These are phyloP conservation scores for Nannoperca australis DNA, from an alignment of 2,797 vertebrate genomes.

Conservation along the genomic window DNA sequence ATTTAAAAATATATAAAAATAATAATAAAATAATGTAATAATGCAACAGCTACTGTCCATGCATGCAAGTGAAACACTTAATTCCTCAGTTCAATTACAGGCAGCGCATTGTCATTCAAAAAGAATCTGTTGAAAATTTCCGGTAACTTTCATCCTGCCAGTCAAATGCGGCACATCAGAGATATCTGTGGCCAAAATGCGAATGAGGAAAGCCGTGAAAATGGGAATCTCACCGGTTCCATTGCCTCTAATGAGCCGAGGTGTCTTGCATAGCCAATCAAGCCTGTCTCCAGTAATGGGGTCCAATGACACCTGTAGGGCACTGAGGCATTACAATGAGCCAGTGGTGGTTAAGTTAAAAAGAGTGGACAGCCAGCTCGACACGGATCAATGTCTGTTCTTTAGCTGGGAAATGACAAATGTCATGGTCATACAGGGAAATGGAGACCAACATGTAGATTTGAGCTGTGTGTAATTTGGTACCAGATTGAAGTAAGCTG, in stretches of 20 bases:
- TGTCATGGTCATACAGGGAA: conserved; percentile 21
- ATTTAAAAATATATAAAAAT: no score
- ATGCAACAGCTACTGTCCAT: not conserved
- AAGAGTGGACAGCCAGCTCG: conserved; percentile 48
- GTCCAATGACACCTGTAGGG: conserved; percentile 72
- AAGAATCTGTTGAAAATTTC: not conserved
- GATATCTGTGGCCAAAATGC: conserved; percentile 34
- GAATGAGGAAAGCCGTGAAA: conserved; percentile 48
- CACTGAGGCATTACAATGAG: conserved; percentile 38
- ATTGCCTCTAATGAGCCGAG: conserved; percentile 53
- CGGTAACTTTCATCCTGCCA: conserved; percentile 30
- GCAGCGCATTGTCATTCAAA: conserved; percentile 2
- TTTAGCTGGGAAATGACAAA: conserved; percentile 46
- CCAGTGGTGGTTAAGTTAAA: conserved; percentile 33
- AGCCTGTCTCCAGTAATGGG: conserved; percentile 47
- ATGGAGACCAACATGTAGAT: conserved; percentile 27
- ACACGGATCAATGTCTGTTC: conserved; percentile 55
- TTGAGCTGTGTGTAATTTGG: conserved; percentile 13
- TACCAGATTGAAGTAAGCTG: not conserved
- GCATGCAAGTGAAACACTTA: not conserved
- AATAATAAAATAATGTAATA: no score
- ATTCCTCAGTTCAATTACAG: not conserved
- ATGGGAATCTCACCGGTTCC: conserved; percentile 53
- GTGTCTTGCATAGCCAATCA: conserved; percentile 63
- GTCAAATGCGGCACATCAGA: conserved; percentile 34